Percentiles rank a stretch among this genome's conserved stretches.
phyloP scores from a whole-genome alignment of 2,888 invertebrate species.

The Meiosimyza decipiens region DNA sequence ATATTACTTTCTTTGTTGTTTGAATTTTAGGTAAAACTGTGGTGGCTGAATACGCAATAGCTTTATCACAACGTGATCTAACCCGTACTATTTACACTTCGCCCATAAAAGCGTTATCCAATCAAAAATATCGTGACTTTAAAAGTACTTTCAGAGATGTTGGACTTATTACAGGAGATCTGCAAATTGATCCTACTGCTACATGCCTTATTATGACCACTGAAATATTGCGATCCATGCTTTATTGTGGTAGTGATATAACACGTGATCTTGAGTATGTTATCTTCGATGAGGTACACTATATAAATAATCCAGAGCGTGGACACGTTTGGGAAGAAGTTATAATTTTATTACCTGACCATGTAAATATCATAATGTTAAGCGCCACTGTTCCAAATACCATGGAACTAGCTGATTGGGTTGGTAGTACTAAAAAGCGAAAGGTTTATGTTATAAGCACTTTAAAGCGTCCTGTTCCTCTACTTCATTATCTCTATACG shows the following conservation, averaged over 20 bases:
- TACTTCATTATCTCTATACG: constrained; percentile 94
- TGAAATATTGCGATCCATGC: constrained; percentile 96
- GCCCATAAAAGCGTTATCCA: constrained; percentile 98
- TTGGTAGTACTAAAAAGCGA: constrained; percentile 85
- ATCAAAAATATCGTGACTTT: constrained; percentile 99
- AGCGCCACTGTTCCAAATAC: constrained; percentile 99
- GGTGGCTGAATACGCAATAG: constrained; percentile 99
- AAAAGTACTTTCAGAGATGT: constrained; percentile 92
- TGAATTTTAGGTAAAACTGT: constrained; percentile 81
- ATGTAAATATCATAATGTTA: constrained; percentile 95
- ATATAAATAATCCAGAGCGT: constrained; percentile 96
- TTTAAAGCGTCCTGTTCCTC: constrained; percentile 90
- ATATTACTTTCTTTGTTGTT: too few species aligned
- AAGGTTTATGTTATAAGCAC: constrained; percentile 96
- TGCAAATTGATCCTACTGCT: constrained; percentile 93
- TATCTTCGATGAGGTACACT: constrained; percentile 99
- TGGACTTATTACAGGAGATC: constrained; percentile 93
- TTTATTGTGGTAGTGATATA: constrained; percentile 94
- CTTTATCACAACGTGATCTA: constrained; percentile 90
- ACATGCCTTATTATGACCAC: constrained; percentile 99
- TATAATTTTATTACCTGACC: constrained; percentile 91
- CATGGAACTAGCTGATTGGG: constrained; percentile 94
- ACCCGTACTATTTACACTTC: constrained; percentile 97
- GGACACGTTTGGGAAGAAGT: constrained; percentile 99
- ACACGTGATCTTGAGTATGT: constrained; percentile 98